A percentile compares a stretch with the other conserved stretches of the same genome.
Conservation (phyloP, 2,888 invertebrate species). For the Ennomos erosarius region DNA sequence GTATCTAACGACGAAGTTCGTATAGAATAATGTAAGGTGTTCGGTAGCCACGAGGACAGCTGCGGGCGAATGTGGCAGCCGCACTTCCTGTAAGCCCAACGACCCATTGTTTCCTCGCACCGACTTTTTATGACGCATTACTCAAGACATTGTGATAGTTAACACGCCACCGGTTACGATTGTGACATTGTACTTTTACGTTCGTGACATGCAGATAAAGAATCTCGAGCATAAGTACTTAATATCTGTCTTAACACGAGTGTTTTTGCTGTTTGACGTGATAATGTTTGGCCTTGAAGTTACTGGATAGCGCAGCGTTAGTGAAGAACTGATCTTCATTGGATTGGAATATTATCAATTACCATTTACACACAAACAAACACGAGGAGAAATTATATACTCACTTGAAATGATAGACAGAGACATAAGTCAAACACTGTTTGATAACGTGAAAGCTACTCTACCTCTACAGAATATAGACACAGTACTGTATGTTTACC, state of each 20-base stretch:
- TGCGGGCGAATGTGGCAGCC: conserved; percentile 61
- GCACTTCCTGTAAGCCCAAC: conserved; percentile 74
- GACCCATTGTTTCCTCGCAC: conserved; percentile 70
- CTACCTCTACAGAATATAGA: conserved; percentile 10
- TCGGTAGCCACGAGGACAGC: conserved; percentile 55
- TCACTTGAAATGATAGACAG: conserved; percentile 11
- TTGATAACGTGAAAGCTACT: conserved; percentile 16
- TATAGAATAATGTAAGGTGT: conserved; percentile 44
- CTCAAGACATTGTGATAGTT: conserved; percentile 49
- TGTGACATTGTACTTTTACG: conserved; percentile 51
- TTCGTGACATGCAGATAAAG: conserved; percentile 49
- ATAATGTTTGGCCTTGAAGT: conserved; percentile 31
- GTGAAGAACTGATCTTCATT: neutral
- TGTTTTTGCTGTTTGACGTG: conserved; percentile 11
- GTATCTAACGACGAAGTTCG: conserved; percentile 25
- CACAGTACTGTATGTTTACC: conserved; percentile 15
- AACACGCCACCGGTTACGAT: conserved; percentile 42
- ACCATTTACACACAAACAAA: neutral
- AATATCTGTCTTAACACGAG: conserved; percentile 27
- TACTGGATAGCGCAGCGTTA: conserved; percentile 1
- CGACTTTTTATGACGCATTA: conserved; percentile 65
- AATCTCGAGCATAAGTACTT: conserved; percentile 36
- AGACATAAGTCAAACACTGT: conserved; percentile 6
- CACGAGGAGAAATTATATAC: neutral
- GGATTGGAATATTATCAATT: too few species aligned